Base-by-base conservation (phyloP, 2,797 vertebrate species). In the Ctenosaura bakeri region DNA sequence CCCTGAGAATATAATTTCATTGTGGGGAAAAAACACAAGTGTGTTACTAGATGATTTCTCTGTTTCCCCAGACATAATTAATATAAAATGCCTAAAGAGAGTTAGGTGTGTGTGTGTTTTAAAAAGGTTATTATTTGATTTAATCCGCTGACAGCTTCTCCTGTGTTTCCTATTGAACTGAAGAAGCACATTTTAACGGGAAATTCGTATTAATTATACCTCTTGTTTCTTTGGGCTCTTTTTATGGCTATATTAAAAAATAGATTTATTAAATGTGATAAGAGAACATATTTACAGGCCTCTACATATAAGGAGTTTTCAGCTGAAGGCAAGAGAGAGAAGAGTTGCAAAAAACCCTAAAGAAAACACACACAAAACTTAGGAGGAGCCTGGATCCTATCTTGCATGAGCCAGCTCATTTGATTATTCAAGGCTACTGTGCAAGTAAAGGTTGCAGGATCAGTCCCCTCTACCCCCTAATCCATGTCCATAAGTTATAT, bases 1-100 rank as follows among this genome's bases (percentile, higher is more conserved):
- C 95, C 95, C 95, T 96, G 95, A 96, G 95, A 95, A 96, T 90
- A 95, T 92, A 88, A 38, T 56, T 94, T 94, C 91, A 95, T 86
- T 54, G 93, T 91, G 94, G 90, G 92, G n/a, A 38, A 46, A 95
- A 92, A 92, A 93, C 94, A 91, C 91, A 90, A 26, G 64, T 26
- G 81, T 92, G 92, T 92, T 88, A 82, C 92, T 93, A 86, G 22
- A 86, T 87, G 84, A 88, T 0, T 9, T 73, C 38, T 89, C 80
- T 93, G 18, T 94, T 50, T 92, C 85, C 90, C 95, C 90, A 90
- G 87, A 89, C 76, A 14, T 64, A 81, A 91, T 86, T 89, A 89
- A 93, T 87, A 85, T 46, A 93, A 88, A 91, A 94, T 94, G 13
- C 10, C 78, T 89, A 91, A 88, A 86, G 90, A 89, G 85, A 94